Conservation (phyloP, 2,797 vertebrate species). For the Tragopan temminckii region DNA sequence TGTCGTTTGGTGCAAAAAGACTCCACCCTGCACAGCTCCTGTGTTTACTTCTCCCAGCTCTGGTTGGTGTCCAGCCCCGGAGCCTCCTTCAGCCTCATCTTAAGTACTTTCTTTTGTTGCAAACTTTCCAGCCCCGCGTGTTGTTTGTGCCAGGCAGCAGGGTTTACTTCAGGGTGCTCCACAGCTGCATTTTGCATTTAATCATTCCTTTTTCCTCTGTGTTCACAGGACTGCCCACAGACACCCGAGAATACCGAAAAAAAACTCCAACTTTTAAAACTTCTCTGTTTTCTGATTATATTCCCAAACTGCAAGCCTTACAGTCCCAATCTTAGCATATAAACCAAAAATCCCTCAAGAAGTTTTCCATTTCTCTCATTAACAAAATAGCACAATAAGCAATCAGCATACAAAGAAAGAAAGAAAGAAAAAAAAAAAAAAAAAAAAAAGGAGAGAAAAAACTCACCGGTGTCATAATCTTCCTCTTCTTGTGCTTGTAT, state of each 20-base stretch:
- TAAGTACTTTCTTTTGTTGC: slow-evolving; percentile 33
- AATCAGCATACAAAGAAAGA: background rate
- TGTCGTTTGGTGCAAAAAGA: slow-evolving; percentile 25
- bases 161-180: background rate
- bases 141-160: background rate
- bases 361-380: background rate
- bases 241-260: background rate
- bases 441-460: background rate
- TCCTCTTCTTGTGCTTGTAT: slow-evolving; percentile 80
- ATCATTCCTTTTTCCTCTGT: background rate
- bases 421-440: background rate
- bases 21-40: slow-evolving; percentile 79
- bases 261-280: background rate
- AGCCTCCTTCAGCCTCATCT: slow-evolving; percentile 13
- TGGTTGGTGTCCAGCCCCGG: background rate
- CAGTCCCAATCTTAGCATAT: background rate
- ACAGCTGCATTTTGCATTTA: background rate
- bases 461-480: slow-evolving; percentile 82
- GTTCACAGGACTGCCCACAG: background rate
- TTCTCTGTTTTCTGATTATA: background rate
- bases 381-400: background rate
- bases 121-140: background rate
- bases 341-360: background rate
- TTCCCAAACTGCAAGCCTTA: background rate
- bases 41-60: slow-evolving; percentile 43